Conservation (phyloP, 1,140 invertebrate genomes). For the Teleogryllus occipitalis region DNA sequence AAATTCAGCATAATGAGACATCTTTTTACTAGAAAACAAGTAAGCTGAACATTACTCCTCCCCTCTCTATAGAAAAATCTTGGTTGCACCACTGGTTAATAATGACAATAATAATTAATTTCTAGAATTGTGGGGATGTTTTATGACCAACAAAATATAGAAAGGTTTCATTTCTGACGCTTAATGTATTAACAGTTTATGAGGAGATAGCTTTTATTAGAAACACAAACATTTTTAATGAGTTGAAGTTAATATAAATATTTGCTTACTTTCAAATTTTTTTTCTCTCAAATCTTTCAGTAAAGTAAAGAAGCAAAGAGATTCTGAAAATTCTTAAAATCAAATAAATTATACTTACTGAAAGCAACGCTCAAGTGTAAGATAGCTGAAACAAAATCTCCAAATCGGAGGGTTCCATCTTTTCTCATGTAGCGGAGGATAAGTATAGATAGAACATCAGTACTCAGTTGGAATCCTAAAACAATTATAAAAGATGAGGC, state of each 20-base stretch:
- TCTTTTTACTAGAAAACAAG: too few relatives aligned
- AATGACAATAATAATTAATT: too few relatives aligned
- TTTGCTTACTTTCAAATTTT: neutral
- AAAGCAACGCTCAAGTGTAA: conserved; percentile 81
- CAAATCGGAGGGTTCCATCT: conserved; percentile 85
- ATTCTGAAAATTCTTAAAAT: conserved; percentile 10
- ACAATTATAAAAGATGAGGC: conserved; percentile 11
- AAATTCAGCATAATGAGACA: too few relatives aligned
- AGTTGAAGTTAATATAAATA: neutral
- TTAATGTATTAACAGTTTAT: neutral
- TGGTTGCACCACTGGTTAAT: too few relatives aligned
- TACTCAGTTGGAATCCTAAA: conserved; percentile 72
- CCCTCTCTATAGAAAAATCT: too few relatives aligned
- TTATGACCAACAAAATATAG: too few relatives aligned
- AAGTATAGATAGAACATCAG: conserved; percentile 70
- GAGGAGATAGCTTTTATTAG: neutral
- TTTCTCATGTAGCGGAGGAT: conserved; percentile 85
- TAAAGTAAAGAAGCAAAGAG: neutral
- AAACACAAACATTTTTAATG: neutral
- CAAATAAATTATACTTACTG: conserved; percentile 47
- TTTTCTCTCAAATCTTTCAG: neutral
- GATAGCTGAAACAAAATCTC: conserved; percentile 85
- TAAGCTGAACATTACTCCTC: too few relatives aligned
- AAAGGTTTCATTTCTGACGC: too few relatives aligned
- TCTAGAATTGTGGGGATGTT: too few relatives aligned